Evolutionary conservation across 1,140 invertebrate species (phyloP).

Genomic region (Atta texana): DNA sequence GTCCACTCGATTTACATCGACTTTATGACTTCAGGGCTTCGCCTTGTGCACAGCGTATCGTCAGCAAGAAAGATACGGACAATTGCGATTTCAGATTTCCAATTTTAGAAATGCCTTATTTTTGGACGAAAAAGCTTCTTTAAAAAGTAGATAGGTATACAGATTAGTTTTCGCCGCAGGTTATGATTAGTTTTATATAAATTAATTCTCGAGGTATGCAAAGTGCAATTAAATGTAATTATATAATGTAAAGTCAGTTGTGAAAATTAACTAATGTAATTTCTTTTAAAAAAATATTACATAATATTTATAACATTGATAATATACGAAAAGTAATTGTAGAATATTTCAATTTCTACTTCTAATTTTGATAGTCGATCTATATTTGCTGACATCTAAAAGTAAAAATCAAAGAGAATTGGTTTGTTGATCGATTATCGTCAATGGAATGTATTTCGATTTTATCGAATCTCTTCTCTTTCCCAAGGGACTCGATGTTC

Average conservation of each 20-base stretch:
- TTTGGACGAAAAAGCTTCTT: background rate
- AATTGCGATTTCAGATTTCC: background rate
- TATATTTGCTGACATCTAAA: background rate
- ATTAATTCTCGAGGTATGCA: background rate
- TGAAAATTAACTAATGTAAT: background rate
- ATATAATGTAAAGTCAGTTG: background rate
- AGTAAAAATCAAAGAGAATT: background rate
- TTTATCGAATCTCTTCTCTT: constrained; percentile 41
- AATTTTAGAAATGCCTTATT: constrained; percentile 30
- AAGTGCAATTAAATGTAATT: background rate
- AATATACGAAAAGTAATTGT: background rate
- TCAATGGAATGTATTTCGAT: constrained; percentile 46
- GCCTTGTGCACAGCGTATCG: constrained; percentile 34
- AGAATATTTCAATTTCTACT: background rate
- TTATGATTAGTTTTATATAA: no score
- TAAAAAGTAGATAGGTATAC: background rate
- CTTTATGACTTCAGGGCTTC: constrained; percentile 64
- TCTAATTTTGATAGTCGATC: background rate
- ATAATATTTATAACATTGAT: background rate
- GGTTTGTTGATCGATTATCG: background rate
- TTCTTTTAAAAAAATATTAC: background rate
- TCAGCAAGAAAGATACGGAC: constrained; percentile 53
- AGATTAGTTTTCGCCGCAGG: background rate
- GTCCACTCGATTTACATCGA: constrained; percentile 68
- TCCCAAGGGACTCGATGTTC: constrained; percentile 41